These are phyloP conservation scores for Saguinus midas DNA, from an alignment of 2,113 vertebrate species.

Conservation along the genomic window DNA sequence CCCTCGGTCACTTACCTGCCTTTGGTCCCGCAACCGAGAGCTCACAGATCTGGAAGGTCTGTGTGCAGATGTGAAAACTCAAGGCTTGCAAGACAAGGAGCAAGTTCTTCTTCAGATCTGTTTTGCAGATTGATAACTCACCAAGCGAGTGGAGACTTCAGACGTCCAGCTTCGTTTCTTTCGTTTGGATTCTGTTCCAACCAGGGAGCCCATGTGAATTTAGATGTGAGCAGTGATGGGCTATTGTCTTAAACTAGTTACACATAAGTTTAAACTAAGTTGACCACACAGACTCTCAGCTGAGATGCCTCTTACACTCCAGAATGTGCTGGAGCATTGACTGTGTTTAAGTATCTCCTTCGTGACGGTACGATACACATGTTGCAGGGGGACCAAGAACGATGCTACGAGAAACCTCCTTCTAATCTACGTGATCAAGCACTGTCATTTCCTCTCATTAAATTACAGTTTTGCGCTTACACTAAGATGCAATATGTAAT, in stretches of 20 bases:
- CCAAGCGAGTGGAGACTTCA: fast-evolving
- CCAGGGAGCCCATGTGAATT: not conserved
- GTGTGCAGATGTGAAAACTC: fast-evolving
- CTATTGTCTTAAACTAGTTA: too few species aligned
- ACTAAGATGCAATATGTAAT: not conserved
- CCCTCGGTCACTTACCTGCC: slow-evolving; percentile 18
- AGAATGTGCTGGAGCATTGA: not conserved
- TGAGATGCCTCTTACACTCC: too few species aligned
- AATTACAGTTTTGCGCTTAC: not conserved
- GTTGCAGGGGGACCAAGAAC: not conserved
- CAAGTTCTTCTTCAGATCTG: too few species aligned
- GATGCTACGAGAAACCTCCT: not conserved
- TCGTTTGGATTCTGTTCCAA: not conserved
- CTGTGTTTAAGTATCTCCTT: not conserved
- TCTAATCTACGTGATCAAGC: not conserved
- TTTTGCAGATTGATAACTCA: not conserved
- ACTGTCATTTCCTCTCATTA: not conserved
- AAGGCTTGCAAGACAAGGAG: not conserved
- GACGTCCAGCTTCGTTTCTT: fast-evolving
- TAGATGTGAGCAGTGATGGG: not conserved
- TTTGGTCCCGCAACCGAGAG: not conserved
- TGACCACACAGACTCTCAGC: too few species aligned
- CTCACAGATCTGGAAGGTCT: not conserved
- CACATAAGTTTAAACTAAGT: not conserved
- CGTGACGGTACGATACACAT: fast-evolving